Evolutionary conservation across 2,888 invertebrate genomes (phyloP), one percentile per base, ranked within the genome.

Genomic region (Torymus aiolomorphi): DNA sequence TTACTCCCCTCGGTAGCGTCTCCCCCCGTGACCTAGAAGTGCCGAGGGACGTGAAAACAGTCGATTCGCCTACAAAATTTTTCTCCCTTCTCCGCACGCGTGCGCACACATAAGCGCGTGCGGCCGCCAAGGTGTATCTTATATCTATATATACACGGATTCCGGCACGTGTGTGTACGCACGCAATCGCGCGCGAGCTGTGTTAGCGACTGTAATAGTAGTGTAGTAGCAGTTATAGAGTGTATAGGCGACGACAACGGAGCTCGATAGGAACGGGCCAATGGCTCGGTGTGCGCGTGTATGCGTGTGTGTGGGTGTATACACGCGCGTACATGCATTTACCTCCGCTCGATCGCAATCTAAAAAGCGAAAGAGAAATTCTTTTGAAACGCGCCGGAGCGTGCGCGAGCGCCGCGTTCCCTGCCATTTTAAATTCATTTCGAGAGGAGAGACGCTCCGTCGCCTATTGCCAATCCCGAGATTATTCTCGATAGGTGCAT

Each of bases 361-460:
- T 56, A 63, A 59, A 75, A 67, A 24, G 24, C 52, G 52, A 52
- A 51, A 67, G 57, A 59, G 52, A 67, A 67, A 67, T 61, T 31
- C 61, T 52, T 75, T 76, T 67, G 61, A 76, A 59, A 69, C n/a
- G 51, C n/a, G 18, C 51, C 51, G 12, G 5, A 12, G n/a, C 24
- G 20, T 11, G 10, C 31, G 8, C 12, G 16, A 14, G 49, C 71
- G 61, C 51, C 18, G n/a, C 72, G 61, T 62, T 63, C 63, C 14
- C 65, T 20, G n/a, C 66, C 51, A 67, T 75, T 67, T 67, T 10
- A 73, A 73, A 73, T 73, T 73, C 73, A 73, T 63, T 73, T 63
- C 63, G 72, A 59, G 61, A 13, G 13, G 72, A 24, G 20, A 24
- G 8, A 14, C 51, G 24, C 20, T 54, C 42, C 2, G 42, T 1